Evolutionary conservation across 2,113 vertebrate genomes (phyloP).

Genomic region (Dasyornis broadbenti): DNA sequence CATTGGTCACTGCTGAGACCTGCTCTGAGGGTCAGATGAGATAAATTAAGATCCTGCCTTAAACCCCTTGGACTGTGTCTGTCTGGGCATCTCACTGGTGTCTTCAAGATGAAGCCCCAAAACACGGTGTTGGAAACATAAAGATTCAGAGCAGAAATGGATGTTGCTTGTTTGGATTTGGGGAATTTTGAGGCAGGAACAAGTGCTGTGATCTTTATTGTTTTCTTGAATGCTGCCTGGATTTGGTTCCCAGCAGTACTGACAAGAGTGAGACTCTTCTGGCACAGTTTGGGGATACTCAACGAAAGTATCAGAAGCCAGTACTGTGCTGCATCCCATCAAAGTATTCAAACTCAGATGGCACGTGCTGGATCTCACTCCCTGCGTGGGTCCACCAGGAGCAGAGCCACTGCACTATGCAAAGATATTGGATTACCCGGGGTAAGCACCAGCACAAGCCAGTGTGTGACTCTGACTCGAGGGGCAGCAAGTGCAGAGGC

Average conservation of each 20-base stretch:
- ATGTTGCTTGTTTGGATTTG: neutral
- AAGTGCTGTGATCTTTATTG: neutral
- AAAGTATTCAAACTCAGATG: neutral
- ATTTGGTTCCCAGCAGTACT: neutral
- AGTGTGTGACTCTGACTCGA: fast-evolving
- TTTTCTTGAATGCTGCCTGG: neutral
- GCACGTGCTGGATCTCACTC: neutral
- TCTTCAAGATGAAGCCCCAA: neutral
- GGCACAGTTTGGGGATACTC: neutral
- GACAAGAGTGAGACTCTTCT: neutral
- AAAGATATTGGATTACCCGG: fast-evolving
- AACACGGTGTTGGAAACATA: neutral
- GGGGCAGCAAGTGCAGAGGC: neutral
- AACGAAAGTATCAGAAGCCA: neutral
- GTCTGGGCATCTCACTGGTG: neutral
- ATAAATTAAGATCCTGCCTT: neutral
- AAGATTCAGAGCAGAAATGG: neutral
- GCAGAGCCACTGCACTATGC: fast-evolving
- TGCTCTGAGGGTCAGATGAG: neutral
- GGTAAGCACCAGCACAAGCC: neutral
- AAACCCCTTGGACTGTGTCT: neutral
- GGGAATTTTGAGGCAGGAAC: neutral
- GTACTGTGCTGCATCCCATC: neutral
- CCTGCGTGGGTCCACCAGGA: fast-evolving
- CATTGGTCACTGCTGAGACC: neutral